A percentile compares a stretch with the other conserved stretches of the same genome.
Conservation (phyloP, 2,888 invertebrate genomes). For the Sylvicola cinctus region DNA sequence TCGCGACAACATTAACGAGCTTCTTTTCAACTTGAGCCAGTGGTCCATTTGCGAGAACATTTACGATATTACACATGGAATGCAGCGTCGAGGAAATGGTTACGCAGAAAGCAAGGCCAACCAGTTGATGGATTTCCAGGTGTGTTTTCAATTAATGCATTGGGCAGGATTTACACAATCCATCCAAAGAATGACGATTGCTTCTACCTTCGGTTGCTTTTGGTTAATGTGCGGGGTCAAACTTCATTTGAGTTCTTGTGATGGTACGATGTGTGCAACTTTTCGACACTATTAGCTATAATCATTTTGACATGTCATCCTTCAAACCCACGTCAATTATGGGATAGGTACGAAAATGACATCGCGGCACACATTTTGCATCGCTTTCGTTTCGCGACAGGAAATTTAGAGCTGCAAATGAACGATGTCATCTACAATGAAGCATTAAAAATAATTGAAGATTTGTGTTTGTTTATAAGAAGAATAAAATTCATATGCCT, state of each 20-base stretch:
- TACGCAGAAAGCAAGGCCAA: constrained; percentile 34
- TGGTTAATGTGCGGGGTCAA: constrained; percentile 14
- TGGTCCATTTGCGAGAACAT: too few species aligned
- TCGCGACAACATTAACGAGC: too few species aligned
- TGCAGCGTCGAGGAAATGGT: too few species aligned
- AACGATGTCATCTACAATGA: constrained; percentile 12
- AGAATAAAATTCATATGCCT: constrained; percentile 11
- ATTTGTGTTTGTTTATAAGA: constrained; percentile 12
- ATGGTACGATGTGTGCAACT: constrained; percentile 5
- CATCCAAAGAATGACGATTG: constrained; percentile 16
- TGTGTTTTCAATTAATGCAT: constrained; percentile 17
- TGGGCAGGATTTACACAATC: constrained; percentile 17
- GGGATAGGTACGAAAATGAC: constrained; percentile 5
- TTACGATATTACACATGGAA: too few species aligned
- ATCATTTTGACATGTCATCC: constrained; percentile 7
- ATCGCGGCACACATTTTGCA: constrained; percentile 10
- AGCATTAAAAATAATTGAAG: constrained; percentile 13
- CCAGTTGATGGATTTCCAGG: constrained; percentile 35
- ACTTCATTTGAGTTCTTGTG: constrained; percentile 1
- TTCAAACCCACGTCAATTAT: constrained; percentile 1
- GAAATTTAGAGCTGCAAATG: constrained; percentile 5
- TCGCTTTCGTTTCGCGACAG: constrained; percentile 4
- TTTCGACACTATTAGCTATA: constrained; percentile 6
- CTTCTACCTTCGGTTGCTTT: constrained; percentile 16
- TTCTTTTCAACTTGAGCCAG: too few species aligned